Evolutionary conservation across 2,888 invertebrate genomes (phyloP), one percentile per base, ranked within the genome.

Genomic region (Drosophila glabriapex): DNA sequence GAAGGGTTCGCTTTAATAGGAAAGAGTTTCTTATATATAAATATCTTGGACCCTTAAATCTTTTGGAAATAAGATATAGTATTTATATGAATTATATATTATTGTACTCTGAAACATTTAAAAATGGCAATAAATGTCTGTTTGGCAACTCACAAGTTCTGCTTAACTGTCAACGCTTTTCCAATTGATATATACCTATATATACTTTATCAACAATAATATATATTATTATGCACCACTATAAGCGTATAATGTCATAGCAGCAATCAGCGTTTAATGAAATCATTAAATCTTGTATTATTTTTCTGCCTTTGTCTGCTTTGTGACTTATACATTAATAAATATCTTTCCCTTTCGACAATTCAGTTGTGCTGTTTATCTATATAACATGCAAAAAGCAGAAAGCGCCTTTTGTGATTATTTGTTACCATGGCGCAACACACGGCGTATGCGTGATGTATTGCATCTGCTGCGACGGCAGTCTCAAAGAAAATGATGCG

Each of bases 401-500:
- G 19, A 31, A 55, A 41, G 29, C 5, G 29, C 6, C 22, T 43
- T 63, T 56, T 54, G 33, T 59, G 33, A 22, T 41, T 41, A 41
- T 43, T 39, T 22, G 33, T 37, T 33, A 10, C 29, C 41, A 66
- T 39, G 39, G 59, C 37, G 33, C 46, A 7, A 2, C 25, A 46
- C 46, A 43, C 50, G 49, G 39, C 76, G 80, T 58, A 78, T 80
- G 76, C 68, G 80, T 79, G 61, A 72, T 74, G 67, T 66, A 72
- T 64, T 64, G 54, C 69, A 41, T 62, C 62, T 71, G 59, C 67
- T 60, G 7, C 46, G 28, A 37, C 49, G 54, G 54, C 22, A 71
- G 61, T 39, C 31, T 25, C 78, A 87, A 72, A 55, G 56, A 68
- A 89, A 84, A 87, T 84, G 82, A 87, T 72, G 81, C 68, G 72